phyloP scores from a whole-genome alignment of 1,140 invertebrate species.

The Trachymyrmex septentrionalis region DNA sequence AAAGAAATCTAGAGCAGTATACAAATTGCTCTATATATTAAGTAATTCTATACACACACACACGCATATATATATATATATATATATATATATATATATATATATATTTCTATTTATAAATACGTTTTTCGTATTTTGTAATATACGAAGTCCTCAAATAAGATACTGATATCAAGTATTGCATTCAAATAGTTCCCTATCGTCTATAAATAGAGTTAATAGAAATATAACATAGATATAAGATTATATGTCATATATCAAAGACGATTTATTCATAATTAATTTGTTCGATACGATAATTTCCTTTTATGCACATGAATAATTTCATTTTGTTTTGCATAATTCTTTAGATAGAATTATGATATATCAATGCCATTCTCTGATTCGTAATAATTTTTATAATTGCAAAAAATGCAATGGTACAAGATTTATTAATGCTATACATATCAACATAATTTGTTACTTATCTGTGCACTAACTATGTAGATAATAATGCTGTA shows the following conservation, averaged over 20 bases:
- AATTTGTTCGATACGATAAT: slow-evolving; percentile 15
- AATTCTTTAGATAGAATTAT: not conserved
- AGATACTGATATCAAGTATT: slow-evolving; percentile 44
- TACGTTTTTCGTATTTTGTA: slow-evolving; percentile 60
- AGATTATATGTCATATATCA: slow-evolving; percentile 7
- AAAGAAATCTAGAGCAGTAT: slow-evolving; percentile 40
- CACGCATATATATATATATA: too few species aligned
- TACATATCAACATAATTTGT: slow-evolving; percentile 20
- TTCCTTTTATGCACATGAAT: not conserved
- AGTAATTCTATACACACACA: slow-evolving; percentile 26
- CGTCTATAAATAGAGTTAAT: slow-evolving; percentile 24
- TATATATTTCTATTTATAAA: slow-evolving; percentile 45
- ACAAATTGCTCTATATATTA: slow-evolving; percentile 37
- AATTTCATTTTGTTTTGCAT: slow-evolving; percentile 10
- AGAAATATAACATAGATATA: slow-evolving; percentile 13
- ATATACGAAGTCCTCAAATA: slow-evolving; percentile 39
- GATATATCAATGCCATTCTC: not conserved
- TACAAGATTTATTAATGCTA: slow-evolving; percentile 32
- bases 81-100: slow-evolving; percentile 6
- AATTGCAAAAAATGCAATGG: slow-evolving; percentile 18
- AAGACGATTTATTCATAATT: not conserved
- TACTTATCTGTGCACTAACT: slow-evolving; percentile 35
- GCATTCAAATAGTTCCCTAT: slow-evolving; percentile 4
- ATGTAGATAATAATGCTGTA: slow-evolving; percentile 25
- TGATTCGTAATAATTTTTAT: not conserved